These are phyloP conservation scores for Dasypolia templi DNA, from an alignment of 2,888 invertebrate genomes.

Conservation along the genomic window DNA sequence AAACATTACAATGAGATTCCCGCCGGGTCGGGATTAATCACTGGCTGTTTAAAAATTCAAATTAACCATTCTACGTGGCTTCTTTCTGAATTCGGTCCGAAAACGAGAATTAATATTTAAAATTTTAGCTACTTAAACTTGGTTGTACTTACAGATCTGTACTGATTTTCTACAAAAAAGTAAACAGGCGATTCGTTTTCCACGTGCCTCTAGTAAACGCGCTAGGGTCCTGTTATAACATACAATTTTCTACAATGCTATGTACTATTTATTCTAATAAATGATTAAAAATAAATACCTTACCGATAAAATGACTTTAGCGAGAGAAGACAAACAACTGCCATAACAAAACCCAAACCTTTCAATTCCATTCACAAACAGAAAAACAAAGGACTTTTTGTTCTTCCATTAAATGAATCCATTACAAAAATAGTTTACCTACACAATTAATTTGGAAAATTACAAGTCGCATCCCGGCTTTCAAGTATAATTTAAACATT, in stretches of 20 bases:
- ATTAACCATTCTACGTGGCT: constrained; percentile 79
- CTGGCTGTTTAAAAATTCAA: constrained; percentile 84
- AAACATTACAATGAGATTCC: constrained; percentile 69
- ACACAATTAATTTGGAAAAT: constrained; percentile 66
- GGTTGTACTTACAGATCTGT: constrained; percentile 51
- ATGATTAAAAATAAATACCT: background rate
- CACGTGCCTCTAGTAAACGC: background rate
- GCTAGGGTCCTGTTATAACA: background rate
- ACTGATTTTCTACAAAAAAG: constrained; percentile 25
- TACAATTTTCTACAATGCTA: background rate
- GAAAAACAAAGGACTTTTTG: constrained; percentile 19
- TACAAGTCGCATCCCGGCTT: constrained; percentile 67
- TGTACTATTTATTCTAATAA: background rate
- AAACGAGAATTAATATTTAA: constrained; percentile 82
- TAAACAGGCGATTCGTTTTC: background rate
- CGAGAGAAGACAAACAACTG: constrained; percentile 1
- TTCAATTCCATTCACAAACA: constrained; percentile 21
- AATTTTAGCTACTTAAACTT: constrained; percentile 61
- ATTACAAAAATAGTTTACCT: constrained; percentile 64
- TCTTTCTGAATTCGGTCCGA: constrained; percentile 75
- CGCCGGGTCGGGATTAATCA: constrained; percentile 77
- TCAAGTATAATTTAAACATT: constrained; percentile 68
- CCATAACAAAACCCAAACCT: constrained; percentile 12
- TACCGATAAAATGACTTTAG: too few species aligned
- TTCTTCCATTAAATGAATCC: constrained; percentile 37